Evolutionary conservation across 2,888 invertebrate species (phyloP), one percentile per base, ranked within the genome.

Genomic region (Limnephilus marmoratus): DNA sequence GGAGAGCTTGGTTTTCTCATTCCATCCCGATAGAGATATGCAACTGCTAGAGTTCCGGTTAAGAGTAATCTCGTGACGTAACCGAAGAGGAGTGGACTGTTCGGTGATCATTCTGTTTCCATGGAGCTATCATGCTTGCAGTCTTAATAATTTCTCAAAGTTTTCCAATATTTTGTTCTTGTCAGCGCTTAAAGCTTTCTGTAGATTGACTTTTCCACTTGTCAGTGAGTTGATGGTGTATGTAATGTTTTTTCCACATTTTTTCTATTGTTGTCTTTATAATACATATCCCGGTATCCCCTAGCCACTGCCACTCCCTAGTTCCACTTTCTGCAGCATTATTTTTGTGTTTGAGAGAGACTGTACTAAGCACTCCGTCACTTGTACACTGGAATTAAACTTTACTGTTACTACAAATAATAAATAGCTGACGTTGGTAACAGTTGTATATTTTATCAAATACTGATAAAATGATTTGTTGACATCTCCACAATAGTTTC

Each of bases 61-160:
- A 41, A 41, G 31, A 15, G 49, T 18, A 29, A 34, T 89, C 9
- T 45, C 18, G 29, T 7, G 89, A 41, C 86, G 68, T 88, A 34
- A 31, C 68, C 80, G 24, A 81, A 34, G 86, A 88, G 41, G 68
- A 91, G 24, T 81, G 81, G 88, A 81, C 45, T 12, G 81, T 37
- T 92, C n/a, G 88, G 92, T 45, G 91, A 92, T 82, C 91, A 90
- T 90, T 91, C 90, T 88, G 53, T 92, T 93, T 91, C 94, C 93
- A 93, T 94, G 92, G 93, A 93, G 94, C 94, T 94, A 93, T 93
- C 93, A 93, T 94, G 94, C 94, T 94, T 94, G 92, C 94, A 93
- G 93, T 92, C 93, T 93, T 93, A 91, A 93, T 91, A 90, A 92
- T 93, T 93, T 90, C 91, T 92, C 90, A 90, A 92, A 82, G 81